Percentiles rank a stretch among this genome's conserved stretches.
These are phyloP conservation scores for Bagarius yarrelli DNA, from an alignment of 2,113 vertebrate species.

Conservation along the genomic window DNA sequence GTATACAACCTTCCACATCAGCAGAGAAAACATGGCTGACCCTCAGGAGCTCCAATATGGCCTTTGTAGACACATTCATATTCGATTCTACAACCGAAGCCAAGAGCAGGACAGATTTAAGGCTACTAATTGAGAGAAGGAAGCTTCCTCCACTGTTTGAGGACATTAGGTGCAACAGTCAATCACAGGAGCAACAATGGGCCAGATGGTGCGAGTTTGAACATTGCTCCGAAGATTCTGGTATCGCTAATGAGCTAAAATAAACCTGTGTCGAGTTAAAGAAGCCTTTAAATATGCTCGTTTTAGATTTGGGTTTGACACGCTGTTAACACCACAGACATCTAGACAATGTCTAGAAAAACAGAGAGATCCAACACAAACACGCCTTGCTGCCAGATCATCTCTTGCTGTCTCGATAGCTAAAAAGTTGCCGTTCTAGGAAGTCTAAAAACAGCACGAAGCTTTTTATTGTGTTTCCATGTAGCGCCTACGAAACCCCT, in stretches of 20 bases:
- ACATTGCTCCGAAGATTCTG: conserved; percentile 6
- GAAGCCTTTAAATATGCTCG: conserved; percentile 15
- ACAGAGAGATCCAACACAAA: conserved; percentile 18
- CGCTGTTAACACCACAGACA: conserved; percentile 1
- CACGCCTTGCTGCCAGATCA: conserved; percentile 17
- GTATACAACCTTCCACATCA: conserved; percentile 19
- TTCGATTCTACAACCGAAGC: not conserved
- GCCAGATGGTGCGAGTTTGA: conserved; percentile 23
- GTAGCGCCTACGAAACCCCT: conserved; percentile 10
- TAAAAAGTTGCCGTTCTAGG: not conserved
- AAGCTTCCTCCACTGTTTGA: not conserved
- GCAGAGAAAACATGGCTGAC: conserved; percentile 49
- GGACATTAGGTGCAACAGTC: not conserved
- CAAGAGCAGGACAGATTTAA: conserved; percentile 21
- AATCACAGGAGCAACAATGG: not conserved
- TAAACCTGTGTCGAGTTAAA: conserved; percentile 13
- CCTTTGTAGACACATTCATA: conserved; percentile 33
- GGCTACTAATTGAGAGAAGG: conserved; percentile 5
- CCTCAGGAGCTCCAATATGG: conserved; percentile 38
- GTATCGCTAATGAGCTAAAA: conserved; percentile 12
- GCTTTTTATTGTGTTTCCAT: conserved; percentile 13
- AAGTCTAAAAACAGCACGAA: not conserved
- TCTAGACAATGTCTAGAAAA: conserved; percentile 10
- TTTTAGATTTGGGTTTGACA: conserved; percentile 3
- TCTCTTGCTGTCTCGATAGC: not conserved